Evolutionary conservation across 2,888 invertebrate species (phyloP).

Genomic region (Rhodophaea formosa): DNA sequence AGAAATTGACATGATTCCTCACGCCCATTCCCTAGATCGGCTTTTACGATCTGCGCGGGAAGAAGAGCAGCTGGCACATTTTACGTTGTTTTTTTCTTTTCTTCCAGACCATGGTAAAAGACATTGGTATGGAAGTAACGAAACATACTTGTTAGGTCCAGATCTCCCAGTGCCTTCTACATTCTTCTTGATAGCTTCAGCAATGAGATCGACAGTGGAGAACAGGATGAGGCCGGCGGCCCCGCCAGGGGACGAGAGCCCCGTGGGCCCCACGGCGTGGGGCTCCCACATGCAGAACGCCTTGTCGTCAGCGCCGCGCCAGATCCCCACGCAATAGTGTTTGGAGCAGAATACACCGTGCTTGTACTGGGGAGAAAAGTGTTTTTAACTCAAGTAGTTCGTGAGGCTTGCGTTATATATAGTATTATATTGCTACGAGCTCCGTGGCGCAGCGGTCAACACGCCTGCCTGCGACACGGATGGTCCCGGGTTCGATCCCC

Average conservation of each 20-base stretch:
- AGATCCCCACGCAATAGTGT: conserved; percentile 63
- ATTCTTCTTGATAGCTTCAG: conserved; percentile 47
- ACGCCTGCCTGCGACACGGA: too few species aligned
- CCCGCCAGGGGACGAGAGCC: conserved; percentile 49
- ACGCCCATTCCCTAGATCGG: too few species aligned
- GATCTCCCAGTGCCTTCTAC: conserved; percentile 47
- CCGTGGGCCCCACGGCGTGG: conserved; percentile 59
- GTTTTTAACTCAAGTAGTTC: too few species aligned
- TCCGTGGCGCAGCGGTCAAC: too few species aligned
- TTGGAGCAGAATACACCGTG: conserved; percentile 65
- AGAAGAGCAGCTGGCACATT: too few species aligned
- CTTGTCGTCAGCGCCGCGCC: conserved; percentile 51
- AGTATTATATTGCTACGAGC: too few species aligned
- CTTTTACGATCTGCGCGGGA: too few species aligned
- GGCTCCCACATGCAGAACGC: conserved; percentile 60
- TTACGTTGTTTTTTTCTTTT: too few species aligned
- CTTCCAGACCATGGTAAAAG: too few species aligned
- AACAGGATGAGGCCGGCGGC: conserved; percentile 51
- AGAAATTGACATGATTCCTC: too few species aligned
- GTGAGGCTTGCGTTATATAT: too few species aligned
- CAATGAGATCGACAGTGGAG: conserved; percentile 51
- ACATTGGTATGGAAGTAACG: background rate
- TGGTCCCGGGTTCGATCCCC: too few species aligned
- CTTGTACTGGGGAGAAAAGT: conserved; percentile 41
- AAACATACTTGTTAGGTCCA: conserved; percentile 55